Conservation (phyloP, 2,888 invertebrate genomes). For the Leptogaster cylindrica region DNA sequence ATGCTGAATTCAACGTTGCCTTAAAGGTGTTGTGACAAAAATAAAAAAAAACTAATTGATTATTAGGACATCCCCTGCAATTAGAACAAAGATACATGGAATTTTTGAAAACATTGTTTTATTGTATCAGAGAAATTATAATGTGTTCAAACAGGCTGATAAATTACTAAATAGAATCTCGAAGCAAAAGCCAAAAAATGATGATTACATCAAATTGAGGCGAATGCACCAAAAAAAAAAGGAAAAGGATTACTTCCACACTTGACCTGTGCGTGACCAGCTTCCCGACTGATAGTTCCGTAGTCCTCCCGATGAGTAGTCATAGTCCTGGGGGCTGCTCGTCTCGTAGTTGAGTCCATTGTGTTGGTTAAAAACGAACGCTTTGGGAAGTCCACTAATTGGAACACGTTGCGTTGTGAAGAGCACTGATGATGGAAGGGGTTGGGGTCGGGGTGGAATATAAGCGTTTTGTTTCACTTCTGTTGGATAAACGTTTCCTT, state of each 20-base stretch:
- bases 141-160: too few relatives aligned
- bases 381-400: constrained; percentile 55
- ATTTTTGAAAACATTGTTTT: too few relatives aligned
- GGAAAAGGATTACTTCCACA: background rate
- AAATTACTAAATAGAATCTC: too few relatives aligned
- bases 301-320: constrained; percentile 54
- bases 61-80: too few relatives aligned
- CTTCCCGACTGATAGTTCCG: constrained; percentile 52
- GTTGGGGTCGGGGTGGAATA: background rate
- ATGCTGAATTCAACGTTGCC: too few relatives aligned
- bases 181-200: too few relatives aligned
- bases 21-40: too few relatives aligned
- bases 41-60: too few relatives aligned
- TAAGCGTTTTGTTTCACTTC: background rate
- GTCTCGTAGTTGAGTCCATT: constrained; percentile 59
- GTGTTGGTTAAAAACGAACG: constrained; percentile 60
- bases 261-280: background rate
- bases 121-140: too few relatives aligned
- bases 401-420: constrained; percentile 48
- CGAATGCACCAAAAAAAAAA: too few relatives aligned
- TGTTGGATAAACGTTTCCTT: constrained; percentile 31
- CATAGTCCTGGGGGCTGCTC: constrained; percentile 57
- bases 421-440: constrained; percentile 18
- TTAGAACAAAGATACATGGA: too few relatives aligned
- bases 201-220: too few relatives aligned